Percentiles rank a stretch among this genome's conserved stretches.
Evolutionary conservation across 2,797 vertebrate genomes (phyloP).

Genomic region (Darevskia nairensis): DNA sequence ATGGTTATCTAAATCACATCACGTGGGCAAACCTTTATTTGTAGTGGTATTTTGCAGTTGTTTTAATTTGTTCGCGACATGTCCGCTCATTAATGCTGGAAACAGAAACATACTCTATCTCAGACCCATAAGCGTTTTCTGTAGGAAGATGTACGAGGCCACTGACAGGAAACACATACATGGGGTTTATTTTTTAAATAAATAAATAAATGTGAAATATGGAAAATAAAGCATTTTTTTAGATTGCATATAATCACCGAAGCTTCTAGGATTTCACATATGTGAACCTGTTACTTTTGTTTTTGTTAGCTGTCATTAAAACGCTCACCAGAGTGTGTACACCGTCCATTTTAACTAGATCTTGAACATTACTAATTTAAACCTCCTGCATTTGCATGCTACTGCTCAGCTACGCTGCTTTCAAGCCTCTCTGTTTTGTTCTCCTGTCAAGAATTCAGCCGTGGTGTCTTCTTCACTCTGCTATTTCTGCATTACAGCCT

Average conservation of each 20-base stretch:
- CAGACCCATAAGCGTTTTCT: slow-evolving; percentile 41
- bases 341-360: slow-evolving; percentile 48
- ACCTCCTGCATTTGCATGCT: slow-evolving; percentile 61
- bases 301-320: slow-evolving; percentile 59
- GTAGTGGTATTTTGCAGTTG: background rate
- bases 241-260: slow-evolving; percentile 20
- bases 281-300: slow-evolving; percentile 33
- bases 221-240: slow-evolving; percentile 3
- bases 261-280: slow-evolving; percentile 51
- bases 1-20: background rate
- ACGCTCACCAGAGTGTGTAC: slow-evolving; percentile 40
- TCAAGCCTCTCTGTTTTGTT: slow-evolving; percentile 68
- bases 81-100: slow-evolving; percentile 36
- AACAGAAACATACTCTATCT: slow-evolving; percentile 41
- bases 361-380: slow-evolving; percentile 67
- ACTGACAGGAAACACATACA: slow-evolving; percentile 19
- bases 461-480: slow-evolving; percentile 67
- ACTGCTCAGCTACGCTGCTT: slow-evolving; percentile 56
- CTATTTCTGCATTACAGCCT: slow-evolving; percentile 67
- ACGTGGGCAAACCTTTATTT: background rate
- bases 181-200: slow-evolving; percentile 18
- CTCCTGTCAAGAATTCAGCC: slow-evolving; percentile 71
- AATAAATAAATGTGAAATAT: slow-evolving; percentile 38
- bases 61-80: slow-evolving; percentile 2
- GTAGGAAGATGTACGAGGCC: slow-evolving; percentile 28